Evolutionary conservation across 2,888 invertebrate species (phyloP).

Genomic region (Pandemis cinnamomeana): DNA sequence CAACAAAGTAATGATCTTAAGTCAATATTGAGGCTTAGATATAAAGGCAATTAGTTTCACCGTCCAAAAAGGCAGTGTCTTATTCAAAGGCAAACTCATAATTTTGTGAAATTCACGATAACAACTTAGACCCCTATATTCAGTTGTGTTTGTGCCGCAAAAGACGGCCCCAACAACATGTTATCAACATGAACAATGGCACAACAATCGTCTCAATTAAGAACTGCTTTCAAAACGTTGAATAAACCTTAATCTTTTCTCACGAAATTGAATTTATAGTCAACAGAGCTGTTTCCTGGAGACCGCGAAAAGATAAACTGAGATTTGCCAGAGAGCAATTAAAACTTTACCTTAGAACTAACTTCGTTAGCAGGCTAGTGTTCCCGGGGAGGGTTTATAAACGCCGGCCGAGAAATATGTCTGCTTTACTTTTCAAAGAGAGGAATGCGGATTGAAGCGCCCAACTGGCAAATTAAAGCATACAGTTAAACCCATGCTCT

Average conservation of each 20-base stretch:
- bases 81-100: constrained; percentile 11
- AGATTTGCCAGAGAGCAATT: constrained; percentile 81
- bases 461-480: constrained; percentile 70
- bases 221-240: constrained; percentile 43
- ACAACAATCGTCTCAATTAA: constrained; percentile 31
- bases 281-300: constrained; percentile 75
- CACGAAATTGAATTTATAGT: constrained; percentile 79
- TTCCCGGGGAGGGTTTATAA: constrained; percentile 69
- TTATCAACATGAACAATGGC: constrained; percentile 29
- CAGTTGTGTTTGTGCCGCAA: constrained; percentile 11
- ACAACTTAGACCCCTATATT: background rate
- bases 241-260: constrained; percentile 69
- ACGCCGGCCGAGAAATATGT: constrained; percentile 71
- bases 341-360: constrained; percentile 83
- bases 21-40: background rate
- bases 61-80: background rate
- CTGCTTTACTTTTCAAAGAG: constrained; percentile 66
- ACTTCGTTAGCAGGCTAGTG: constrained; percentile 78
- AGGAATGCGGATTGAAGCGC: constrained; percentile 61
- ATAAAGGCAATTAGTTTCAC: background rate
- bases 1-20: background rate
- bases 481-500: constrained; percentile 56
- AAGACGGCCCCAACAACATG: constrained; percentile 16
- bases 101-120: constrained; percentile 20
- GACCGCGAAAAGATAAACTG: constrained; percentile 81